Conservation (phyloP, 2,113 vertebrate species). For the Oryzias curvinotus region DNA sequence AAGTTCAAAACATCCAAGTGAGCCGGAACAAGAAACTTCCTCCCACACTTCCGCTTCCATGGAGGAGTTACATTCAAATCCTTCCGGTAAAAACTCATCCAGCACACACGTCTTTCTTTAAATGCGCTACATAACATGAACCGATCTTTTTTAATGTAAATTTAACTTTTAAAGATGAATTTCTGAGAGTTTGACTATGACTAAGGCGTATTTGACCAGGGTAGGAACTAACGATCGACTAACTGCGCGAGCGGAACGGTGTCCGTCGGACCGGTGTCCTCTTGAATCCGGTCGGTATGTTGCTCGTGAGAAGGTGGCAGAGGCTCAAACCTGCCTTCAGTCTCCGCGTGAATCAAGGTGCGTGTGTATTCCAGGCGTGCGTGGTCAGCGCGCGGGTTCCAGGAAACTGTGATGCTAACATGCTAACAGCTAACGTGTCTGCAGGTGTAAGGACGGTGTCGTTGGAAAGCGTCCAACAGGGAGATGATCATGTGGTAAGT, state of each 20-base stretch:
- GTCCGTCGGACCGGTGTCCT: neutral
- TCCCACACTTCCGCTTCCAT: slow-evolving; percentile 14
- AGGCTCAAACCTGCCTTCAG: slow-evolving; percentile 25
- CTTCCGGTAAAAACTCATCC: no score
- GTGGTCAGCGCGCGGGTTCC: neutral
- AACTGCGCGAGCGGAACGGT: no score
- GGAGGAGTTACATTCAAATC: no score
- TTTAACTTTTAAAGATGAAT: no score
- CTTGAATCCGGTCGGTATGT: slow-evolving; percentile 53
- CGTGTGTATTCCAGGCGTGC: rapidly evolving
- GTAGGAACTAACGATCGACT: neutral
- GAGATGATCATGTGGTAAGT: slow-evolving; percentile 58
- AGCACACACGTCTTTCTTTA: no score
- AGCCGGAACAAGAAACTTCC: neutral
- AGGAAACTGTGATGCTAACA: neutral
- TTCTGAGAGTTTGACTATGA: no score
- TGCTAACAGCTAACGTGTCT: neutral
- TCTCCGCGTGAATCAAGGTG: slow-evolving; percentile 19
- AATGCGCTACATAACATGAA: no score
- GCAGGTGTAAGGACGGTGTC: slow-evolving; percentile 52
- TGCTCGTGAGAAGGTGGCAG: slow-evolving; percentile 21
- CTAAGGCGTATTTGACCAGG: no score
- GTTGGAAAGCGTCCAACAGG: slow-evolving; percentile 5
- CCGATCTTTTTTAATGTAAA: no score
- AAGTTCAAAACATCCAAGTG: slow-evolving; percentile 8